Base-by-base conservation (phyloP, 2,888 invertebrate genomes). In the Scaptomyza reducta region DNA sequence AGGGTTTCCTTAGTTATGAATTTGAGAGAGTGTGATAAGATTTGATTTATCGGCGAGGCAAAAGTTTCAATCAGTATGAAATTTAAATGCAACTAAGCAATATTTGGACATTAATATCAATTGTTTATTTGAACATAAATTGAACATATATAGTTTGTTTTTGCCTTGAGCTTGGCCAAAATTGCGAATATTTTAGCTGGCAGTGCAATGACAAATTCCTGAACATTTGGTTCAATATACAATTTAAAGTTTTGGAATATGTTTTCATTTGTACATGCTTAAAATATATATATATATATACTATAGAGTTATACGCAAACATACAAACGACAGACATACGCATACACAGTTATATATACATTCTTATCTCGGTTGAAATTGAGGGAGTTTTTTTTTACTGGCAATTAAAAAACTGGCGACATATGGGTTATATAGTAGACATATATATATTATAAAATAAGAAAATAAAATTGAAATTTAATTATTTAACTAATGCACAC, bases 401-500 rank as follows among this genome's bases (percentile, higher is more conserved):
- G 22, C 22, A 22, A 22, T 2, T 22, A 22, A 22, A 3, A 1
- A 22, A 3, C 22, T 22, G 3, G 4, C 3, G 5, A 22, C 22
- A 22, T 22, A 22, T 22, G 22, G 22, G 22, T 22, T 22, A 22
- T 22, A 22, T 22, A 22, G 22, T 22, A 22, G 22, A 22, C 7
- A 27, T 27, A 27, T 27, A 25, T 27, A 27, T 27, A 27, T 27
- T 27, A 27, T 27, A 27, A 27, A 27, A 25, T 11, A 33, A 33
- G 4, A 45, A 49, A 33, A 22, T 33, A 47, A 47, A 33, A 49
- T 35, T 33, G 49, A 11, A 6, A 49, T 49, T n/a, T 9, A 40
- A 40, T 18, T 14, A 51, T 44, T 74, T 73, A 74, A 60, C 77
- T 74, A 78, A 46, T 13, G 18, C 44, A 22, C 49, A 35, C 13